Conservation (phyloP, 2,113 vertebrate species). For the Pluvialis apricaria region DNA sequence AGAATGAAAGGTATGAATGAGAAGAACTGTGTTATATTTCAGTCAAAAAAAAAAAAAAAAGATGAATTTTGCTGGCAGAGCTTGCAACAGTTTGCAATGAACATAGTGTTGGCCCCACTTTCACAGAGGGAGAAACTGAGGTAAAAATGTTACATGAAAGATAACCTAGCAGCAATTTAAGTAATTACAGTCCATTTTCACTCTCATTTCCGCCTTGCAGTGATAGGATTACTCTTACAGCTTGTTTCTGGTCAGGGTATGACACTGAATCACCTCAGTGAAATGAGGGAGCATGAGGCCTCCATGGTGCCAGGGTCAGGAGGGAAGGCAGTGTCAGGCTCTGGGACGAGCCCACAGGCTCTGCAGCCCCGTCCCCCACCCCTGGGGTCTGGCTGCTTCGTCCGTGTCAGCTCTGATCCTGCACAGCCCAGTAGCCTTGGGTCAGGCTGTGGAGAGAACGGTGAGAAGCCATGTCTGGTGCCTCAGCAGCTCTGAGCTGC, state of each 20-base stretch:
- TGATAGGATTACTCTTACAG: neutral
- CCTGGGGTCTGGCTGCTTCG: fast-evolving
- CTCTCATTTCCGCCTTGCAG: neutral
- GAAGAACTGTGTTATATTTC: neutral
- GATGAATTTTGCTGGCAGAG: fast-evolving
- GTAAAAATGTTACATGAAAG: neutral
- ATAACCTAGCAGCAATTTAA: neutral
- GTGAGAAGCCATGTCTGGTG: neutral
- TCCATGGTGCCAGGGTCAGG: neutral
- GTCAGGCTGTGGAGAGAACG: neutral
- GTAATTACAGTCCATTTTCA: neutral
- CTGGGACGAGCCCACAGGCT: neutral
- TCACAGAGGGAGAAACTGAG: neutral
- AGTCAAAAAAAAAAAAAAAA: neutral
- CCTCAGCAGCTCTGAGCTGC: neutral
- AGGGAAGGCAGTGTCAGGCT: neutral
- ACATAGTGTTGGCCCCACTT: neutral
- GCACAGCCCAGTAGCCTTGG: neutral
- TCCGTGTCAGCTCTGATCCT: neutral
- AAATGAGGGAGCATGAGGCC: neutral
- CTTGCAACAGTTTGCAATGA: neutral
- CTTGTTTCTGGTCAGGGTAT: neutral
- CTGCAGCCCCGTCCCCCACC: neutral
- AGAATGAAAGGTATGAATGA: neutral
- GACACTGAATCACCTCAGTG: neutral